phyloP scores from a whole-genome alignment of 2,888 invertebrate species.

The Campoletis raptor region DNA sequence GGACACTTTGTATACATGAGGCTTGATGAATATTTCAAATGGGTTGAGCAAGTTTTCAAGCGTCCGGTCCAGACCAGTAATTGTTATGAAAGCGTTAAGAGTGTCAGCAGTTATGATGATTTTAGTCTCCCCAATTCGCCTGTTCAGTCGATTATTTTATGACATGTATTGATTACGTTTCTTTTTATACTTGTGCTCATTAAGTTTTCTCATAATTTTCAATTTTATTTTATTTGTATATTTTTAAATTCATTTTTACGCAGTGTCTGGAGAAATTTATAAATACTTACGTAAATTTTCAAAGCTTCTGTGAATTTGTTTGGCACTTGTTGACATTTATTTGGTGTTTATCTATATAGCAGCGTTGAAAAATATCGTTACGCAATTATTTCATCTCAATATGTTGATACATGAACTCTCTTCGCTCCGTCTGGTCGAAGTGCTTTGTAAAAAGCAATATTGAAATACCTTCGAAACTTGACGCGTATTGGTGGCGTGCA shows the following conservation, averaged over 20 bases:
- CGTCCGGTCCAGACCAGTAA: conserved; percentile 2
- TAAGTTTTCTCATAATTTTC: neutral
- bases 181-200: neutral
- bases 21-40: conserved; percentile 4
- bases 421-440: neutral
- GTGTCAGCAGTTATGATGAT: neutral
- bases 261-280: neutral
- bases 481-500: conserved; percentile 43
- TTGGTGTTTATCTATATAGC: neutral
- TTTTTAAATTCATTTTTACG: neutral
- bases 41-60: conserved; percentile 18
- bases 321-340: neutral
- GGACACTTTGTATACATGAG: neutral
- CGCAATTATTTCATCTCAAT: conserved; percentile 21
- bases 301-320: neutral
- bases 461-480: conserved; percentile 43
- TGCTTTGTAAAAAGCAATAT: conserved; percentile 43
- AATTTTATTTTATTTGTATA: neutral
- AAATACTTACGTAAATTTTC: neutral
- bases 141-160: neutral
- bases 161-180: neutral
- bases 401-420: conserved; percentile 4
- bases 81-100: neutral
- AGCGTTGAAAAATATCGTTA: conserved; percentile 22
- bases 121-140: neutral